Conservation (phyloP, 2,113 vertebrate species). For the Pampusana beccarii region DNA sequence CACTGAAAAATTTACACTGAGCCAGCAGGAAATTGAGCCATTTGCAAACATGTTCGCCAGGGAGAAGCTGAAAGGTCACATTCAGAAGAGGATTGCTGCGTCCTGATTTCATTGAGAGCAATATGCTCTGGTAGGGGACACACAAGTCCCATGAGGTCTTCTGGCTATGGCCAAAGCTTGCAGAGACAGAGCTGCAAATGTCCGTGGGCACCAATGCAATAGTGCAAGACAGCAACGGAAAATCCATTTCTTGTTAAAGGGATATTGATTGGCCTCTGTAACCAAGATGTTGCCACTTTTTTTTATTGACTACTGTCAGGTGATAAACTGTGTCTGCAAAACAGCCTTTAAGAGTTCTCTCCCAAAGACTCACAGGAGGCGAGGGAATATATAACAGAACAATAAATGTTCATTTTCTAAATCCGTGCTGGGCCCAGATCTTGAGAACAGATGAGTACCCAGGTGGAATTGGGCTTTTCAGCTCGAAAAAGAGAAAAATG, state of each 20-base stretch:
- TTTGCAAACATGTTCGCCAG: neutral
- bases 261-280: neutral
- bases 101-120: neutral
- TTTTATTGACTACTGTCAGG: neutral
- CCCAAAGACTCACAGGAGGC: neutral
- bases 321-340: rapidly evolving
- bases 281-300: rapidly evolving
- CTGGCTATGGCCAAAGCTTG: rapidly evolving
- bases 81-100: neutral
- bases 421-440: neutral
- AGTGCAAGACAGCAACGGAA: neutral
- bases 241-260: neutral
- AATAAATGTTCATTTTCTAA: neutral
- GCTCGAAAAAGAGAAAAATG: neutral
- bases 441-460: neutral
- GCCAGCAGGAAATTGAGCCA: conserved; percentile 41
- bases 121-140: neutral
- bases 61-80: conserved; percentile 25
- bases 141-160: neutral
- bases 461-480: neutral
- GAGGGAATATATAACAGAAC: neutral
- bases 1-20: neutral
- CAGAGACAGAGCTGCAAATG: neutral
- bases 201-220: neutral
- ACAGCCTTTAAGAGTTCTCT: neutral